Percentiles rank a stretch among this genome's conserved stretches.
phyloP scores from a whole-genome alignment of 37 sponge, comb jelly and placozoan species.

The Agelas oroides region DNA sequence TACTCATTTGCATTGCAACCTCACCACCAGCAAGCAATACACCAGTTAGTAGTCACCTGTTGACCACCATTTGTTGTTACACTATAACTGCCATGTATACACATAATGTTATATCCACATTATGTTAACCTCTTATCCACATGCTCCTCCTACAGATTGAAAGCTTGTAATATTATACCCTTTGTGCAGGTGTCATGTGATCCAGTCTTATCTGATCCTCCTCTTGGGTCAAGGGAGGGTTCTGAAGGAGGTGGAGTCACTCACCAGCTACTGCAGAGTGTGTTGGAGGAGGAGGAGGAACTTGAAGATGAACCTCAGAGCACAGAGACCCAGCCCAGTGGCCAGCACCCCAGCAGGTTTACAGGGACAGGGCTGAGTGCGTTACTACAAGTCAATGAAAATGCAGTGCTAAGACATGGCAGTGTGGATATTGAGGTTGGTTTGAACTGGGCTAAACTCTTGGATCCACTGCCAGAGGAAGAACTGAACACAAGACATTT shows the following conservation, averaged over 20 bases:
- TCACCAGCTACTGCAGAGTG: too few relatives aligned
- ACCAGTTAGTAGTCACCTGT: too few relatives aligned
- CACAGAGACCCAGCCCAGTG: neutral
- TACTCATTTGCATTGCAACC: too few relatives aligned
- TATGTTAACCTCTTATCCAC: too few relatives aligned
- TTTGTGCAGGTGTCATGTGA: neutral
- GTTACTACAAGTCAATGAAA: neutral
- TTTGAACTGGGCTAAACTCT: neutral
- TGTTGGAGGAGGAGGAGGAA: constrained; percentile 11
- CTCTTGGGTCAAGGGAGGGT: constrained; percentile 13
- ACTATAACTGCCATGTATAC: too few relatives aligned
- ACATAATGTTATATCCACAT: too few relatives aligned
- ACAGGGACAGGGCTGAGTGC: neutral
- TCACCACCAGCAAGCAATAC: too few relatives aligned
- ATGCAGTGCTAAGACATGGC: neutral
- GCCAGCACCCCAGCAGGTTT: neutral
- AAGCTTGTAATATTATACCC: too few relatives aligned
- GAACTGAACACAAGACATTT: neutral
- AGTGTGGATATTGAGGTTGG: neutral
- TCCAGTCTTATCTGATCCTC: constrained; percentile 8
- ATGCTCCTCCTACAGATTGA: too few relatives aligned
- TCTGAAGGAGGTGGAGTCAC: neutral
- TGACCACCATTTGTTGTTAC: too few relatives aligned
- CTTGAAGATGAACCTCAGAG: constrained; percentile 31
- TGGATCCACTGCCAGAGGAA: neutral